Evolutionary conservation across 2,888 invertebrate genomes (phyloP).

Genomic region (Teleiodes luculella): DNA sequence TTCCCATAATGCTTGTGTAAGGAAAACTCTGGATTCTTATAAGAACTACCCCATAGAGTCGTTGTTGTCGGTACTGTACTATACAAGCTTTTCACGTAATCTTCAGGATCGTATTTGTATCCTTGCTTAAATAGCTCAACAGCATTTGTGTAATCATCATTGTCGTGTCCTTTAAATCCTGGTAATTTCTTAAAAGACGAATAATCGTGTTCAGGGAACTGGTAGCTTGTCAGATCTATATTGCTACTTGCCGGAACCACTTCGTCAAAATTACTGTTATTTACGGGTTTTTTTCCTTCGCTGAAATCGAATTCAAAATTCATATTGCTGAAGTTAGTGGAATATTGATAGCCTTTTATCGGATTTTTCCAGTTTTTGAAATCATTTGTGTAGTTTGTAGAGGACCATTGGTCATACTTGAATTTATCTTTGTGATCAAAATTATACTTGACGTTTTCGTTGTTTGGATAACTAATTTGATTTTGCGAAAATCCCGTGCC

Average conservation of each 20-base stretch:
- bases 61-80: constrained; percentile 45
- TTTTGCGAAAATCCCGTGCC: constrained; percentile 35
- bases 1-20: constrained; percentile 45
- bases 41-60: constrained; percentile 59
- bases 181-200: constrained; percentile 53
- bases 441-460: constrained; percentile 31
- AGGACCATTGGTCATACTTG: constrained; percentile 47
- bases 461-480: constrained; percentile 31
- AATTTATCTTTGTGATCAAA: constrained; percentile 51
- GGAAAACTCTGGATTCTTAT: constrained; percentile 49
- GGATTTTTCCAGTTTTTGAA: constrained; percentile 49
- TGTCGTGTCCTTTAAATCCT: constrained; percentile 26
- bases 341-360: constrained; percentile 56
- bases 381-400: constrained; percentile 36
- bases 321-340: constrained; percentile 55
- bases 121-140: constrained; percentile 39
- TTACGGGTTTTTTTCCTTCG: constrained; percentile 42
- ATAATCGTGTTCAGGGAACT: constrained; percentile 48
- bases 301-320: constrained; percentile 53
- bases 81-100: constrained; percentile 50
- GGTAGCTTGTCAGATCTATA: constrained; percentile 46
- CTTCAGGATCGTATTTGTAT: constrained; percentile 43
- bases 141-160: constrained; percentile 38
- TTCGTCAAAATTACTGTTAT: constrained; percentile 43
- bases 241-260: constrained; percentile 59